Percentiles rank a stretch among this genome's conserved stretches.
phyloP scores from a whole-genome alignment of 1,140 invertebrate species.

The Notospermus geniculatus region DNA sequence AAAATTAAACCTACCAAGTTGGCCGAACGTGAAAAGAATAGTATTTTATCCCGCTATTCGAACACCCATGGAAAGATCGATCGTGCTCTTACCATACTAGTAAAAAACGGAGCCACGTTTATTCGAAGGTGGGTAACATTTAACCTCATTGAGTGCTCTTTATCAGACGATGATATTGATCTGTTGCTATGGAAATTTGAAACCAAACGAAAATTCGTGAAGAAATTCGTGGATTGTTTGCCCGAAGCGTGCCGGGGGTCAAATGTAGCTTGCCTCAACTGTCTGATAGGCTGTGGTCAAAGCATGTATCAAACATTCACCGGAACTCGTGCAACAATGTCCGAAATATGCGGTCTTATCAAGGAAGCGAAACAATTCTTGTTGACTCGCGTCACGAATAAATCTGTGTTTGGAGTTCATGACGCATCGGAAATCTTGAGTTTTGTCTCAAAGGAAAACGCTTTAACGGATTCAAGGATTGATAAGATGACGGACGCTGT shows the following conservation, averaged over 20 bases:
- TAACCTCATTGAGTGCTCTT: background rate
- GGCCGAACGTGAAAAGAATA: background rate
- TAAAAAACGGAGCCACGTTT: background rate
- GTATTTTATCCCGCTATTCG: too few species aligned
- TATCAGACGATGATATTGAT: background rate
- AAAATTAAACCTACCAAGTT: background rate
- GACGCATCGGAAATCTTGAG: background rate
- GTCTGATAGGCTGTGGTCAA: background rate
- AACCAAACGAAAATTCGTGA: background rate
- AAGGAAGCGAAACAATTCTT: background rate
- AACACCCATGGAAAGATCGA: too few species aligned
- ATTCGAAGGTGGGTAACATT: background rate
- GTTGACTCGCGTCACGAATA: background rate
- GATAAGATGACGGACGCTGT: background rate
- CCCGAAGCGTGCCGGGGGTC: background rate
- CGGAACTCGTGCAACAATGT: background rate
- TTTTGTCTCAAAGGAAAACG: background rate
- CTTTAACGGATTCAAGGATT: background rate
- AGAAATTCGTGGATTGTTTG: background rate
- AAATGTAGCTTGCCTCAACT: background rate
- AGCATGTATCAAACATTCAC: background rate
- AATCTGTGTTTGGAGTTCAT: background rate
- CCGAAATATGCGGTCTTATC: background rate
- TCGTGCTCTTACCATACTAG: background rate
- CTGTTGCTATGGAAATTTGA: background rate